These are phyloP conservation scores for Chaetodon auriga DNA, from an alignment of 2,113 vertebrate species.

Conservation along the genomic window DNA sequence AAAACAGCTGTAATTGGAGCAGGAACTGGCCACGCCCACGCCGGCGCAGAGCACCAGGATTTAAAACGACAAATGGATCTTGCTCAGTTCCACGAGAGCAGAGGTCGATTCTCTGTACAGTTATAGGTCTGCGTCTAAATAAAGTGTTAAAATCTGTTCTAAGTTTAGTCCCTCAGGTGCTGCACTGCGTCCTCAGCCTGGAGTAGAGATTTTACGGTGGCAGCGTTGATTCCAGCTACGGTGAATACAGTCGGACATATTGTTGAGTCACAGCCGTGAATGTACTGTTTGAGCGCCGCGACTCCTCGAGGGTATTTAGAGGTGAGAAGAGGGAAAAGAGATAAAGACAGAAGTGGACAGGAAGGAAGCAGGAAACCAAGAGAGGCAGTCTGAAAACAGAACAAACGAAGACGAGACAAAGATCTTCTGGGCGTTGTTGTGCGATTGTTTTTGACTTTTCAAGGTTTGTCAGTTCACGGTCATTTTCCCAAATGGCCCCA, in stretches of 20 bases:
- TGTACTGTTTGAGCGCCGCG: slow-evolving; percentile 12
- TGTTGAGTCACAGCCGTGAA: slow-evolving; percentile 44
- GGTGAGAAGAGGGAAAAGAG: slow-evolving; percentile 27
- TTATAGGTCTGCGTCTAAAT: slow-evolving; percentile 31
- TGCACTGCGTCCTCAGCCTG: not conserved
- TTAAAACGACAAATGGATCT: slow-evolving; percentile 49
- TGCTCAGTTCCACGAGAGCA: slow-evolving; percentile 36
- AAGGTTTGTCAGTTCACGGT: slow-evolving; percentile 13
- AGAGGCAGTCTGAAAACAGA: not conserved
- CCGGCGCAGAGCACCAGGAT: not conserved
- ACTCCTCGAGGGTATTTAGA: slow-evolving; percentile 34
- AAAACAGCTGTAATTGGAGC: slow-evolving; percentile 35
- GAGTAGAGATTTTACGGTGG: not conserved
- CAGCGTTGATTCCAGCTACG: not conserved
- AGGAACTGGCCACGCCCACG: slow-evolving; percentile 1
- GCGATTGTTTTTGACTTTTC: slow-evolving; percentile 30
- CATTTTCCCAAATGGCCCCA: not conserved
- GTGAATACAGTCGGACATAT: slow-evolving; percentile 7
- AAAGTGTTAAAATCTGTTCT: not conserved
- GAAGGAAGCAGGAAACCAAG: not conserved
- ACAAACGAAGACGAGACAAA: not conserved
- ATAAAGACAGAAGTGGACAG: not conserved
- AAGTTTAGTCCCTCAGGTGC: not conserved
- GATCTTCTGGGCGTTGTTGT: slow-evolving; percentile 32
- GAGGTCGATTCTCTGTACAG: slow-evolving; percentile 26